phyloP scores from a whole-genome alignment of 2,797 vertebrate species.

The Poeciliopsis turneri region DNA sequence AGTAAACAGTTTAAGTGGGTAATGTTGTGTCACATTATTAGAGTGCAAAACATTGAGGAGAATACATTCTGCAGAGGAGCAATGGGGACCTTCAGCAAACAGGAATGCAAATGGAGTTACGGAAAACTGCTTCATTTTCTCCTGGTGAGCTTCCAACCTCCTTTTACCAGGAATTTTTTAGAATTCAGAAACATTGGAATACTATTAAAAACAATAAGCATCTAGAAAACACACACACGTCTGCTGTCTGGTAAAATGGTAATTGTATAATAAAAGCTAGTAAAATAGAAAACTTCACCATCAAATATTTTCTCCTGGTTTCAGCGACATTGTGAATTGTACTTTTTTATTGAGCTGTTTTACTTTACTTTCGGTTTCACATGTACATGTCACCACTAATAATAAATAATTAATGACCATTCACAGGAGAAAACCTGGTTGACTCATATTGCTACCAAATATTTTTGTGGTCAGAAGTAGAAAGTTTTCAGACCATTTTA shows the following conservation, averaged over 20 bases:
- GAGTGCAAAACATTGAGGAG: neutral
- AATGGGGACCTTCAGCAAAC: neutral
- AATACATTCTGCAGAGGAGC: neutral
- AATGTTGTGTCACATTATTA: conserved; percentile 5
- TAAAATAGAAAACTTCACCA: neutral
- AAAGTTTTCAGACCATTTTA: neutral
- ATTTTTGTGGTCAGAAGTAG: neutral
- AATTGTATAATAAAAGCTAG: neutral
- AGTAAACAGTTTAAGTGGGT: neutral
- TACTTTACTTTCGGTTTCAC: neutral
- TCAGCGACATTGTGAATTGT: neutral
- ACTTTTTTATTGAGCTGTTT: neutral
- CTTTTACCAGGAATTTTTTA: too few relatives aligned
- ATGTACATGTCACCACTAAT: neutral
- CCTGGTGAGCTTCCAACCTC: neutral
- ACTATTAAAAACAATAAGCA: neutral
- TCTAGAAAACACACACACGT: neutral
- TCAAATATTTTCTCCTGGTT: neutral
- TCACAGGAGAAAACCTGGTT: neutral
- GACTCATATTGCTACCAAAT: neutral
- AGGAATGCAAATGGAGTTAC: neutral
- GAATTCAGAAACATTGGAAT: neutral
- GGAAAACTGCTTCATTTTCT: neutral
- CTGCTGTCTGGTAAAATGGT: neutral
- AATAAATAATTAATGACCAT: neutral